Conservation (phyloP, 2,888 invertebrate genomes). For the Oxystoma pomonae region DNA sequence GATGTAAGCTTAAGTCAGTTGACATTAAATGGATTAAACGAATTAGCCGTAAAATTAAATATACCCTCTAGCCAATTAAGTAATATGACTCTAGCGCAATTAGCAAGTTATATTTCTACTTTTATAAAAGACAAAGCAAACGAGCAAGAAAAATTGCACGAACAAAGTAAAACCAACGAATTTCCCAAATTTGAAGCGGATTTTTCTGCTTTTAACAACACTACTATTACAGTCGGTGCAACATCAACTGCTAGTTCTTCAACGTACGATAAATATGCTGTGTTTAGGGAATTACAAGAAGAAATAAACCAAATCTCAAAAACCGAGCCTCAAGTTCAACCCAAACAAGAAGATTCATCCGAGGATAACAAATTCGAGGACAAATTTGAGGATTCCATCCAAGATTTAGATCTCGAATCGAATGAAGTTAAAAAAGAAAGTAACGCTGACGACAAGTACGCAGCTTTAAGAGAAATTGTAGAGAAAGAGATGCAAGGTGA, state of each 20-base stretch:
- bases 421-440: constrained; percentile 44
- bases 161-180: constrained; percentile 44
- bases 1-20: constrained; percentile 81
- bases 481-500: constrained; percentile 50
- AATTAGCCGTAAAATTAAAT: constrained; percentile 69
- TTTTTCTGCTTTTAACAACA: constrained; percentile 64
- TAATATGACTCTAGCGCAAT: constrained; percentile 81
- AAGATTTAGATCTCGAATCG: constrained; percentile 9
- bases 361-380: constrained; percentile 16
- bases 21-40: constrained; percentile 76
- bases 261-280: constrained; percentile 79
- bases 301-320: constrained; percentile 56
- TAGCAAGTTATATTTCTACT: constrained; percentile 73
- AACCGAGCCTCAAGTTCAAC: constrained; percentile 43
- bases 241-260: constrained; percentile 25
- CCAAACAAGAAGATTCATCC: constrained; percentile 33
- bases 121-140: constrained; percentile 46
- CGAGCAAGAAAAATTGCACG: constrained; percentile 27
- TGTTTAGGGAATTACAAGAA: constrained; percentile 77
- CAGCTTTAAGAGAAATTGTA: constrained; percentile 74
- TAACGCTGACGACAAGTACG: constrained; percentile 51
- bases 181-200: constrained; percentile 61
- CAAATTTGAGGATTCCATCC: constrained; percentile 19
- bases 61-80: constrained; percentile 76
- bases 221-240: constrained; percentile 41